A percentile compares a stretch with the other conserved stretches of the same genome.
phyloP scores from a whole-genome alignment of 92 coral and sea anemone species.

The Palythoa caribaeorum region DNA sequence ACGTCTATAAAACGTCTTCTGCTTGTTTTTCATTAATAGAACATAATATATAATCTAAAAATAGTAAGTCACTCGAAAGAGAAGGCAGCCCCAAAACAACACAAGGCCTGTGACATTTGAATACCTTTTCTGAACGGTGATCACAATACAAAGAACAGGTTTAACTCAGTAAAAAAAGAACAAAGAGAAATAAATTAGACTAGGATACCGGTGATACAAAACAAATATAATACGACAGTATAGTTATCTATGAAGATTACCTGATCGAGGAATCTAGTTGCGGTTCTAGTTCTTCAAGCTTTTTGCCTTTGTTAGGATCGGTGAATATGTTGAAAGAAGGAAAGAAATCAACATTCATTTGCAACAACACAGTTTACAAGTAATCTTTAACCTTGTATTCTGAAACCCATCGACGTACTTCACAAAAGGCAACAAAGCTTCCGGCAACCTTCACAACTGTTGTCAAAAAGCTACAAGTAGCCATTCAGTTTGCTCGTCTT shows the following conservation, averaged over 20 bases:
- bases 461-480: neutral
- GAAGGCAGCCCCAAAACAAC: no score
- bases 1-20: no score
- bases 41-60: no score
- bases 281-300: conserved; percentile 8
- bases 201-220: neutral
- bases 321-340: neutral
- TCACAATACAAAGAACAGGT: neutral
- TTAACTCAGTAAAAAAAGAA: neutral
- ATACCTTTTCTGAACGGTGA: neutral
- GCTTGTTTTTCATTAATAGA: no score
- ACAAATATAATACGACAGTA: neutral
- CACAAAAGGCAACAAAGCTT: no score
- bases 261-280: neutral
- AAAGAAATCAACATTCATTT: neutral
- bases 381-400: no score
- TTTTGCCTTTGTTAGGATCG: conserved; percentile 22
- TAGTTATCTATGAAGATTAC: conserved; percentile 1
- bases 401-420: no score
- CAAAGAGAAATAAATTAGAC: neutral
- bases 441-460: no score
- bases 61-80: no score
- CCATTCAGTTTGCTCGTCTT: no score
- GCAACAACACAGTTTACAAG: neutral
- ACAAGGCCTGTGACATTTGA: no score